Conservation (phyloP, 2,888 invertebrate genomes). For the Odontocerum albicorne region DNA sequence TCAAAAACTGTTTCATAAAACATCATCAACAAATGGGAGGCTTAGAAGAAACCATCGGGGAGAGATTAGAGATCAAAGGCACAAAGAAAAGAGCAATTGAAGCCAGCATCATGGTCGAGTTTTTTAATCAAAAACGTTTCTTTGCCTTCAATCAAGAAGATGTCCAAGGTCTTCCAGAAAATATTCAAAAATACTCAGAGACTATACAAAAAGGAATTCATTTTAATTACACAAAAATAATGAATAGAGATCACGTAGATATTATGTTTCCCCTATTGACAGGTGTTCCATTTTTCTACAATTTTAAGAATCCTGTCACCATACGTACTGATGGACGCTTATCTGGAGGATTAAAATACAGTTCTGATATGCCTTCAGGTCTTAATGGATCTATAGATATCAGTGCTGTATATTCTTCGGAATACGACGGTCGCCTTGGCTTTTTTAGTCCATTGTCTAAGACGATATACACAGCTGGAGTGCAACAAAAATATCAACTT, state of each 20-base stretch:
- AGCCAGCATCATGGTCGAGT: slow-evolving; percentile 45
- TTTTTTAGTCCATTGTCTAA: slow-evolving; percentile 66
- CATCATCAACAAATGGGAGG: no score
- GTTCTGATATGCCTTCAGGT: slow-evolving; percentile 40
- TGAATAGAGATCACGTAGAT: slow-evolving; percentile 48
- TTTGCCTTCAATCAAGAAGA: slow-evolving; percentile 50
- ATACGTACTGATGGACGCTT: slow-evolving; percentile 48
- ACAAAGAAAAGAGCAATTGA: no score
- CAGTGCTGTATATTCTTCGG: slow-evolving; percentile 55
- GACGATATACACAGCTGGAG: slow-evolving; percentile 61
- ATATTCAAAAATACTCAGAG: slow-evolving; percentile 40
- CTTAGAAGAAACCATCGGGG: no score
- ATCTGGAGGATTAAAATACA: slow-evolving; percentile 47
- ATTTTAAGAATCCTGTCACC: slow-evolving; percentile 48
- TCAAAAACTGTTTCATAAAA: no score
- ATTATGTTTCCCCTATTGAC: slow-evolving; percentile 59
- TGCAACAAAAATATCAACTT: slow-evolving; percentile 61
- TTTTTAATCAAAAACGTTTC: slow-evolving; percentile 42
- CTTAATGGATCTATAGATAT: slow-evolving; percentile 49
- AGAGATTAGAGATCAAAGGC: no score
- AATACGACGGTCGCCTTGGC: slow-evolving; percentile 62
- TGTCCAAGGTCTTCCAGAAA: slow-evolving; percentile 44
- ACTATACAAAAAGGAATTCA: slow-evolving; percentile 43
- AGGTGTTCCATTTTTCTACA: slow-evolving; percentile 59
- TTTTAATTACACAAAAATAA: slow-evolving; percentile 52